Conservation (phyloP, 2,797 vertebrate genomes). For the Gallinago nigripennis region DNA sequence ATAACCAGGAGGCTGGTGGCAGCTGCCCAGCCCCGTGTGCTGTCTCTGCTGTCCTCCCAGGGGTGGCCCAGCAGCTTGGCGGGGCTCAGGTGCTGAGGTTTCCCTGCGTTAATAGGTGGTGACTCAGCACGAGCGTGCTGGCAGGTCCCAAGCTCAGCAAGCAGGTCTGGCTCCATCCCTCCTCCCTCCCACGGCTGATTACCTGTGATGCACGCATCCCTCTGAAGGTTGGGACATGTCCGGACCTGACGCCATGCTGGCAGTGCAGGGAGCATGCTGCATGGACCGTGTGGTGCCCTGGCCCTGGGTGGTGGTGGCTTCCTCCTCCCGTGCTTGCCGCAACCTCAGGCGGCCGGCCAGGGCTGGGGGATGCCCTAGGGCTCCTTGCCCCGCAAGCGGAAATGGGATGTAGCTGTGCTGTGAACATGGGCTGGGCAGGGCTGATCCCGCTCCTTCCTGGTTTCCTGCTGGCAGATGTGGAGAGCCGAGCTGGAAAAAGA, state of each 20-base stretch:
- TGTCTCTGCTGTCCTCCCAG: background rate
- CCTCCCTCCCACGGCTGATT: conserved; percentile 60
- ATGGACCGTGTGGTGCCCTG: background rate
- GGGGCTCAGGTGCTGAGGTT: conserved; percentile 53
- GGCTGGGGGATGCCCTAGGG: background rate
- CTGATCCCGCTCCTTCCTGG: background rate
- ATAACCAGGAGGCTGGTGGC: background rate
- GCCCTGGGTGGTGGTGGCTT: background rate
- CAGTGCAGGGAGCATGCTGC: background rate
- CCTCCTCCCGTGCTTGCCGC: fast-evolving
- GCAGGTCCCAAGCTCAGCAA: conserved; percentile 58
- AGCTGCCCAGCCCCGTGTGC: background rate
- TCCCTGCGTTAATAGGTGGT: conserved; percentile 47
- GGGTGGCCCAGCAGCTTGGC: background rate
- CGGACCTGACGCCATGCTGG: background rate
- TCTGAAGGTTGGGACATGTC: conserved; percentile 45
- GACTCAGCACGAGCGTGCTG: conserved; percentile 52
- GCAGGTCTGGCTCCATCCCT: conserved; percentile 67
- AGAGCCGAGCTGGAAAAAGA: background rate
- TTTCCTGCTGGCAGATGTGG: background rate
- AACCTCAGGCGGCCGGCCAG: fast-evolving
- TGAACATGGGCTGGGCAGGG: background rate
- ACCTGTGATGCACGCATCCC: conserved; percentile 43
- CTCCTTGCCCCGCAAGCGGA: background rate
- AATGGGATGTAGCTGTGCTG: background rate